phyloP scores from a whole-genome alignment of 2,888 invertebrate genomes.

The Philonicus albiceps region DNA sequence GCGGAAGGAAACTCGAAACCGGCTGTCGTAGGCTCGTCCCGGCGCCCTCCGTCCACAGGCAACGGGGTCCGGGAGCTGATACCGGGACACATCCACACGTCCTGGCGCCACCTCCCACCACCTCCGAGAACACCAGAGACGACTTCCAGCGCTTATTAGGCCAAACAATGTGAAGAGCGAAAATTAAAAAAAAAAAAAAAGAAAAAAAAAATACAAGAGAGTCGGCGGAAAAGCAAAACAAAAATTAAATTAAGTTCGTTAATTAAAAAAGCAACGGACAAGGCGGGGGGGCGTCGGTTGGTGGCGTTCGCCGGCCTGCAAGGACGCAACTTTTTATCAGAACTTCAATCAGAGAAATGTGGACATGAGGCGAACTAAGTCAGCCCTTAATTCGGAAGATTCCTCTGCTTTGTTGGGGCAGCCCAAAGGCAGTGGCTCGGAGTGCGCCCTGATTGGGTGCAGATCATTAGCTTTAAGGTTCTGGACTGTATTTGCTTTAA shows the following conservation, averaged over 20 bases:
- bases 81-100: not conserved
- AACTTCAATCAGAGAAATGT: constrained; percentile 37
- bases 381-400: constrained; percentile 15
- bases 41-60: not conserved
- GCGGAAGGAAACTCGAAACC: constrained; percentile 28
- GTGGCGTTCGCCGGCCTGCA: not conserved
- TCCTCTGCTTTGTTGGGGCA: not conserved
- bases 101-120: not conserved
- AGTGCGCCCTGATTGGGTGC: not conserved
- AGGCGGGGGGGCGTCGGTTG: not conserved
- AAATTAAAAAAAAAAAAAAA: constrained; percentile 34
- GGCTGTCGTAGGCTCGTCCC: constrained; percentile 6
- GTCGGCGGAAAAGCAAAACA: constrained; percentile 35
- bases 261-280: constrained; percentile 40
- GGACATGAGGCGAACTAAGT: constrained; percentile 28
- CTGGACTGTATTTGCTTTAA: constrained; percentile 25
- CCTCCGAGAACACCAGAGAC: not conserved
- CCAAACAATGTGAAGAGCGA: constrained; percentile 37
- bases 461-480: constrained; percentile 33
- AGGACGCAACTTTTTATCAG: constrained; percentile 33
- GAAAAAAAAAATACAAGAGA: not conserved
- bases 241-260: constrained; percentile 45
- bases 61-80: not conserved
- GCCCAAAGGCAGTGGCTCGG: not conserved
- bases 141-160: constrained; percentile 25